Evolutionary conservation across 1,140 invertebrate species (phyloP).

Genomic region (Caerostris darwini): DNA sequence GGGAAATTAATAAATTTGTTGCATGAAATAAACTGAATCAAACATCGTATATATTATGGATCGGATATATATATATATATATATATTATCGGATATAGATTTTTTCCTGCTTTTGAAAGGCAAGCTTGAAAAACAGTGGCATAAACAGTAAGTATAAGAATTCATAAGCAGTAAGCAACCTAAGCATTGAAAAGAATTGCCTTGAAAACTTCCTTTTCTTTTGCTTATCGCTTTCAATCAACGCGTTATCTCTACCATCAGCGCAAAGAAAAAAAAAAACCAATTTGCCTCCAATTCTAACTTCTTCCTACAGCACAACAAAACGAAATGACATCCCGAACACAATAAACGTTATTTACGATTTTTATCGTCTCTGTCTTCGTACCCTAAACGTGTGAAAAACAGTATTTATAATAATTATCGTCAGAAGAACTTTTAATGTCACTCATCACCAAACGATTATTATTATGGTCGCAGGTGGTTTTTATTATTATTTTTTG

Average conservation of each 20-base stretch:
- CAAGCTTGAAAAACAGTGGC: no score
- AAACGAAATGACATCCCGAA: background rate
- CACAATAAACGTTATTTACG: background rate
- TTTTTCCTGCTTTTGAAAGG: no score
- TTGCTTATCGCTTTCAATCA: background rate
- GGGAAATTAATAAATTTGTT: no score
- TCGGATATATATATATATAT: no score
- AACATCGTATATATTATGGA: no score
- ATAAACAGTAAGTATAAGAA: no score
- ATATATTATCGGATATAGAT: no score
- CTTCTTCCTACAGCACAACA: background rate
- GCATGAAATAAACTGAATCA: no score
- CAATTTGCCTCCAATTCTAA: background rate
- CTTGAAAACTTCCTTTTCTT: background rate
- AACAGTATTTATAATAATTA: slow-evolving; percentile 54
- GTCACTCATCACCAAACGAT: slow-evolving; percentile 50
- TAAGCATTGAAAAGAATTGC: background rate
- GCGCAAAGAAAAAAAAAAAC: background rate
- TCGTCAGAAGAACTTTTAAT: slow-evolving; percentile 34
- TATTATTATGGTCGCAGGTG: slow-evolving; percentile 47
- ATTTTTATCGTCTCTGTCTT: background rate
- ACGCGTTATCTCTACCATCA: background rate
- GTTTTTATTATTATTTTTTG: background rate
- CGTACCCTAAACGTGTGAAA: slow-evolving; percentile 10
- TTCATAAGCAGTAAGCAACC: no score